phyloP scores from a whole-genome alignment of 2,797 vertebrate species.

The Psittacula echo region DNA sequence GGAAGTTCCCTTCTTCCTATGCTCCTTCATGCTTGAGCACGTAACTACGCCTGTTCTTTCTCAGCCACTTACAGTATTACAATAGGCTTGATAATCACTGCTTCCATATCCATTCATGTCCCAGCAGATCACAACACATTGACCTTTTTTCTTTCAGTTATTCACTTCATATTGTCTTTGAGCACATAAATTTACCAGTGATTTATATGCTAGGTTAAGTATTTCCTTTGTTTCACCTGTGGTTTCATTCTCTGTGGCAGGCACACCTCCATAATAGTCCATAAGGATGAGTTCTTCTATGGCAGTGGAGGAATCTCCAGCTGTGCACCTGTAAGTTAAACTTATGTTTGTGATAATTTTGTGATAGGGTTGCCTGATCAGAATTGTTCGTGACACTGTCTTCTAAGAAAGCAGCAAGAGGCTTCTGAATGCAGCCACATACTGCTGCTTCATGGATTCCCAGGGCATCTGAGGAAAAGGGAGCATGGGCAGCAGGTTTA shows the following conservation, averaged over 20 bases:
- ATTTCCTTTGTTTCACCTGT: not conserved
- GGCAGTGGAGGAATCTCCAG: conserved; percentile 94
- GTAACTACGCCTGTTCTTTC: not conserved
- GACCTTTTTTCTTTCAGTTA: conserved; percentile 26
- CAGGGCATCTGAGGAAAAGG: not conserved
- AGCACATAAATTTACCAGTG: not conserved
- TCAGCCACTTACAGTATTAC: not conserved
- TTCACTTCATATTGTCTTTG: not conserved
- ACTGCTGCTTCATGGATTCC: not conserved
- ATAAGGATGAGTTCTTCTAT: conserved; percentile 97
- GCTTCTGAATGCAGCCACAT: not conserved
- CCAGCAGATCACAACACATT: not conserved
- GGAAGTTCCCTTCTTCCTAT: not conserved
- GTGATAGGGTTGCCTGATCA: not conserved
- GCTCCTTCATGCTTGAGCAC: not conserved
- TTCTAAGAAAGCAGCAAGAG: not conserved
- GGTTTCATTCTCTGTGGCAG: conserved; percentile 72
- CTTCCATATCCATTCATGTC: not conserved
- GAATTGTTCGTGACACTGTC: not conserved
- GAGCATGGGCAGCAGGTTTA: not conserved
- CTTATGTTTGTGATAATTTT: not conserved
- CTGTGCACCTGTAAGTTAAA: conserved; percentile 89
- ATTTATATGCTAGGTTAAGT: not conserved
- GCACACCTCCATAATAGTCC: conserved; percentile 97
- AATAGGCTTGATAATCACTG: not conserved